Conservation (phyloP, 1,140 invertebrate species). For the Danaus plexippus region DNA sequence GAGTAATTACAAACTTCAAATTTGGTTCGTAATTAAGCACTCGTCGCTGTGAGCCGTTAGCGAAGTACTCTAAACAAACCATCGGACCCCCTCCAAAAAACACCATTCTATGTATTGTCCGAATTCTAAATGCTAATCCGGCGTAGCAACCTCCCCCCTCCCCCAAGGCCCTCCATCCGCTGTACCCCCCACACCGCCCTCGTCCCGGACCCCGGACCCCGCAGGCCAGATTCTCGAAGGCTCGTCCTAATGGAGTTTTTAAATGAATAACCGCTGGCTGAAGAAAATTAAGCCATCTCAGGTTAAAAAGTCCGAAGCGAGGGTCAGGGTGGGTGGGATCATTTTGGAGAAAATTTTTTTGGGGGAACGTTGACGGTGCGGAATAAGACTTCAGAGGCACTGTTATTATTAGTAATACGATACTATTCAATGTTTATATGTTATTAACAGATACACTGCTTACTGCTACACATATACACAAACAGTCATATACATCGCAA, state of each 20-base stretch:
- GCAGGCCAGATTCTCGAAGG: constrained; percentile 19
- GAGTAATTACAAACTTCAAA: constrained; percentile 25
- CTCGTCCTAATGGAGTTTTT: constrained; percentile 44
- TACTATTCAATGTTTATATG: background rate
- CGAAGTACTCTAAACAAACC: constrained; percentile 22
- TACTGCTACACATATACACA: no score
- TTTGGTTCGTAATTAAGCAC: constrained; percentile 32
- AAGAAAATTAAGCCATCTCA: constrained; percentile 60
- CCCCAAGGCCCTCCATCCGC: constrained; percentile 18
- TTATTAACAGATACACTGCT: no score
- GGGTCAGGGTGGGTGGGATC: constrained; percentile 20
- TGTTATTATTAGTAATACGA: background rate
- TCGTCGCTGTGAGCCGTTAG: constrained; percentile 15
- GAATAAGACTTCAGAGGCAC: constrained; percentile 30
- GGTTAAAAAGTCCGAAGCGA: constrained; percentile 56
- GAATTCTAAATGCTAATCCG: constrained; percentile 31
- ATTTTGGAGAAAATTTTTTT: constrained; percentile 40
- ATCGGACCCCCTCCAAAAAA: constrained; percentile 14
- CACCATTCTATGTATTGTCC: constrained; percentile 17
- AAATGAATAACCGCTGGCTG: constrained; percentile 39
- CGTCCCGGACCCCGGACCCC: constrained; percentile 5
- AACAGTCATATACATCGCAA: no score
- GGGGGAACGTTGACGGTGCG: constrained; percentile 31
- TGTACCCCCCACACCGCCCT: constrained; percentile 1
- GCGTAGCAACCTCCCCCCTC: constrained; percentile 7